Conservation (phyloP, 2,888 invertebrate genomes). For the Orthosia gothica region DNA sequence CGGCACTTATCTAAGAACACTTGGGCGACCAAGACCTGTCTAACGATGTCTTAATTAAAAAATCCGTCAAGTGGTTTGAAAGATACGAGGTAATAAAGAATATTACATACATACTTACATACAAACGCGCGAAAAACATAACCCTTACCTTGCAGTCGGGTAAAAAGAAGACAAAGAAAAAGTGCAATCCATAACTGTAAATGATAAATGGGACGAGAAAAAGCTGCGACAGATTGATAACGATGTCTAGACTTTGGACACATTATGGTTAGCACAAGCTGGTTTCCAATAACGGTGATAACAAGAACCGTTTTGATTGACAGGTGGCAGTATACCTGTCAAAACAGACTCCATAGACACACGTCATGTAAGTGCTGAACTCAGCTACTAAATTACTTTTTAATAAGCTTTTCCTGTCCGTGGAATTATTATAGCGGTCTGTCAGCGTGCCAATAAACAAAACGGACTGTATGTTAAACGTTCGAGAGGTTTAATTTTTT, state of each 20-base stretch:
- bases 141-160: too few relatives aligned
- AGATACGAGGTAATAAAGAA: too few relatives aligned
- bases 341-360: slow-evolving; percentile 25
- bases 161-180: background rate
- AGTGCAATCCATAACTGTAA: slow-evolving; percentile 7
- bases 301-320: slow-evolving; percentile 37
- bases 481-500: slow-evolving; percentile 53
- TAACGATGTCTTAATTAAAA: too few relatives aligned
- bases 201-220: slow-evolving; percentile 18
- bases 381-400: slow-evolving; percentile 45
- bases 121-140: too few relatives aligned
- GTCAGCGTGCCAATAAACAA: slow-evolving; percentile 63
- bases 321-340: slow-evolving; percentile 36
- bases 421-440: slow-evolving; percentile 45
- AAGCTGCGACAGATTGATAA: slow-evolving; percentile 21
- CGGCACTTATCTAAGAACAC: too few relatives aligned
- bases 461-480: slow-evolving; percentile 28
- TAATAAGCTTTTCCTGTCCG: slow-evolving; percentile 45
- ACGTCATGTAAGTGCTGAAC: slow-evolving; percentile 23
- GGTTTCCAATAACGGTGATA: slow-evolving; percentile 27
- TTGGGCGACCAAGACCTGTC: too few relatives aligned
- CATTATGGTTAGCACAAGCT: slow-evolving; percentile 16
- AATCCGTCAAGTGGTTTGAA: too few relatives aligned
- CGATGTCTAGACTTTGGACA: slow-evolving; percentile 6
- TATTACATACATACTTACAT: too few relatives aligned